Evolutionary conservation across 2,888 invertebrate genomes (phyloP).

Genomic region (Pardosa pseudoannulata): DNA sequence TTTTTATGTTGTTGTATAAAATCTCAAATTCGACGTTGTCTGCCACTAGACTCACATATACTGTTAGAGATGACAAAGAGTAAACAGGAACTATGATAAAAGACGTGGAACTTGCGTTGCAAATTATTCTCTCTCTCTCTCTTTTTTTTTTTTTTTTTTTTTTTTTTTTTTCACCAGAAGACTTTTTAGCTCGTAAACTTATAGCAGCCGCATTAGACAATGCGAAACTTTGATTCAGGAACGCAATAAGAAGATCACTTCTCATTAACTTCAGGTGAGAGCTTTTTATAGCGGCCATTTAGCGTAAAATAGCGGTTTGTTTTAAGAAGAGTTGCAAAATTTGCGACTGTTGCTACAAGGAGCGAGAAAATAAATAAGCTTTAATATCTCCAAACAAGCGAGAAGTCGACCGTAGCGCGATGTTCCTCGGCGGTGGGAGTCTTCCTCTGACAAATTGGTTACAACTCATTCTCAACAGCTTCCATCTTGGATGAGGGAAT

Average conservation of each 20-base stretch:
- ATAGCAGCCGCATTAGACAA: background rate
- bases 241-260: background rate
- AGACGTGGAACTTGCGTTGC: too few species aligned
- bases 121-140: too few species aligned
- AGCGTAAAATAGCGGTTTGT: constrained; percentile 18
- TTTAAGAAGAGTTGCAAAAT: constrained; percentile 12
- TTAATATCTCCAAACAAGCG: background rate
- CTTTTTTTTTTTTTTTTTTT: too few species aligned
- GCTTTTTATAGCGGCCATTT: constrained; percentile 14
- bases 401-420: background rate
- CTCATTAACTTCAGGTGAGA: background rate
- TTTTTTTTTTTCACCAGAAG: too few species aligned
- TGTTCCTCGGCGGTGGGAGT: background rate
- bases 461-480: background rate
- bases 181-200: too few species aligned
- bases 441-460: background rate
- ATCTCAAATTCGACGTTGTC: too few species aligned
- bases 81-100: too few species aligned
- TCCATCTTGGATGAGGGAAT: background rate
- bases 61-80: too few species aligned
- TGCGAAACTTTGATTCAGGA: background rate
- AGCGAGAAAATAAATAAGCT: background rate
- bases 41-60: too few species aligned
- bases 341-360: constrained; percentile 11
- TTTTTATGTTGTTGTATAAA: too few species aligned